Base-by-base conservation (phyloP, 2,888 invertebrate species). In the Scaptomyza cyrtandrae region DNA sequence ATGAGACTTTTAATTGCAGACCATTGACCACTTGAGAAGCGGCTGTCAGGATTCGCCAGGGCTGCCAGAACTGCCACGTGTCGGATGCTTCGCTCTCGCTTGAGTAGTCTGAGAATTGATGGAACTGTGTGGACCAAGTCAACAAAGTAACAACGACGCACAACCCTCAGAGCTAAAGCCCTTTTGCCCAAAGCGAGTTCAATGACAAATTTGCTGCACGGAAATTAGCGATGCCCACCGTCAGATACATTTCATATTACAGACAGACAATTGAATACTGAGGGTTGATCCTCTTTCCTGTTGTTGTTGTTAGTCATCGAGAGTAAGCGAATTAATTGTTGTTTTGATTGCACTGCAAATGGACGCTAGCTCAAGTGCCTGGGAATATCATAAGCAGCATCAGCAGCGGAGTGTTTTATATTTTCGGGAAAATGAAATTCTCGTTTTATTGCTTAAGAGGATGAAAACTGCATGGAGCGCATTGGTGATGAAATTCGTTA, bases 171-270 rank as follows among this genome's bases (percentile, higher is more conserved):
- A 35, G 13, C 9, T 41, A 41, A 29, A 16, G 19, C 53, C 24
- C 19, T 37, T 31, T 41, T 10, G 4, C 44, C 19, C 33, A 46
- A 33, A 50, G 29, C 66, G 53, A 63, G 60, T 83, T 83, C 86
- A 83, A 74, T 88, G 84, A 85, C 84, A 85, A 85, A 84, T 84
- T 88, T 71, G 70, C 69, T 68, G 78, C 73, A 86, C 85, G 84
- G 84, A 88, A 85, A 88, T 88, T 86, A 88, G 76, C 74, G 78
- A 75, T 88, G 88, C 75, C 76, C 80, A 72, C 66, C 80, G 70
- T 58, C 71, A 81, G 89, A 90, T 84, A 88, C 84, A 89, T 89
- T 88, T 87, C 80, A 80, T 78, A 85, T 89, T 90, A 81, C 88
- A 66, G 78, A 75, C 81, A 80, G 82, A 76, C 90, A 88, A 90